Base-by-base conservation (phyloP, 2,888 invertebrate genomes). In the Melikaiella ostensackeni region DNA sequence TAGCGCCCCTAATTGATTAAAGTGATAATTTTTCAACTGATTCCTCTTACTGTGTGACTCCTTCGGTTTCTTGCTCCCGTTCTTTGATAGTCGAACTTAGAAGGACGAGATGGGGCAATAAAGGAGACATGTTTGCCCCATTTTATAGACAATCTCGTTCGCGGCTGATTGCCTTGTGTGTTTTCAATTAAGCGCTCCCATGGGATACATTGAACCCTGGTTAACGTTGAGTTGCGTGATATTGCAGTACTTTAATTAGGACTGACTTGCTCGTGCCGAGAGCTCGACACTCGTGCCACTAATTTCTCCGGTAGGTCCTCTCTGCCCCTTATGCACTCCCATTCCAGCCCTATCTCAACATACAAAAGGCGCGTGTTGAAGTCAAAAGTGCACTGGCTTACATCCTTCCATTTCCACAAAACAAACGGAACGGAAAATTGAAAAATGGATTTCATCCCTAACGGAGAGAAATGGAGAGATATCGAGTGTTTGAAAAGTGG, bases 201-300 rank as follows among this genome's bases (percentile, higher is more conserved):
- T 57, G 78, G 77, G 80, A 78, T 74, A 75, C 70, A 77, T 78
- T 42, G 76, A 62, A 75, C 63, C 66, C 75, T 46, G 75, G 74
- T 79, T 75, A 76, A 77, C 75, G 64, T 66, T 75, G 50, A 75
- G 79, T 77, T 64, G 79, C 79, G 77, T 75, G 77, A 80, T 77
- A 79, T 77, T 79, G 75, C 79, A 77, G 78, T 77, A 83, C 77
- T 82, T 82, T 77, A 79, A 80, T 81, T 76, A 81, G 74, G 77
- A 73, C 55, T 78, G 78, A 74, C 75, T 78, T 77, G 78, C 74
- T 77, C 66, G 75, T 75, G 78, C 74, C 75, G 62, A 73, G 64
- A 75, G 70, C 75, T 73, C 42, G 59, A 74, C 75, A 73, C 59
- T 75, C 76, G 77, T 75, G 61, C 55, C 4, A 24, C 24, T 21